Conservation (phyloP, 2,888 invertebrate species). For the Meteorus colon region DNA sequence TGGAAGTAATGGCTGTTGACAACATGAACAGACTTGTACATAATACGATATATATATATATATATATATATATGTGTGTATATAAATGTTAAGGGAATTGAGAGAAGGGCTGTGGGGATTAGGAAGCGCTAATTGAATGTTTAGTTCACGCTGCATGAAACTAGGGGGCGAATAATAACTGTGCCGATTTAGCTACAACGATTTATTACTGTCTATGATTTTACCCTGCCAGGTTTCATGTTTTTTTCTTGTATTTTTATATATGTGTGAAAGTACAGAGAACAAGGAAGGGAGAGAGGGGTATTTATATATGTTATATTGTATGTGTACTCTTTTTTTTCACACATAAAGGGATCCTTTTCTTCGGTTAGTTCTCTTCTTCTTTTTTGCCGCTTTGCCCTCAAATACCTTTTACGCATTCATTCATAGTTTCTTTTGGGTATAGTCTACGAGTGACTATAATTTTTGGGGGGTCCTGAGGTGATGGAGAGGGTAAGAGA, state of each 20-base stretch:
- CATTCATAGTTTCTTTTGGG: constrained; percentile 4
- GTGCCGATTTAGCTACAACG: constrained; percentile 48
- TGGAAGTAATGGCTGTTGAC: constrained; percentile 73
- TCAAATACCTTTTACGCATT: background rate
- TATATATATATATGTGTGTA: background rate
- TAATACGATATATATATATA: background rate
- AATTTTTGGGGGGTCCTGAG: background rate
- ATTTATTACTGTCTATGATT: constrained; percentile 57
- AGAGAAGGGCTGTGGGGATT: constrained; percentile 60
- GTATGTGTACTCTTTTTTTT: constrained; percentile 8
- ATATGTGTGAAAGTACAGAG: background rate
- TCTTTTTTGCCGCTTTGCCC: constrained; percentile 4
- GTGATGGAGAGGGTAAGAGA: no score
- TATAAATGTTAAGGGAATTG: background rate
- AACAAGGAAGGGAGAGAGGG: no score
- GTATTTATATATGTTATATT: background rate
- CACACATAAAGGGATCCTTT: constrained; percentile 26
- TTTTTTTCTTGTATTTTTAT: background rate
- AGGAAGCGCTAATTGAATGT: constrained; percentile 73
- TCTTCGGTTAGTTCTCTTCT: background rate
- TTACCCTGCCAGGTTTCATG: constrained; percentile 13
- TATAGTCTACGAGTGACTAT: background rate
- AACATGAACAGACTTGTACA: constrained; percentile 50
- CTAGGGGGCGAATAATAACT: constrained; percentile 30
- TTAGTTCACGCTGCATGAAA: constrained; percentile 59